Evolutionary conservation across 2,888 invertebrate genomes (phyloP), one percentile per base, ranked within the genome.

Genomic region (Noctua janthe): DNA sequence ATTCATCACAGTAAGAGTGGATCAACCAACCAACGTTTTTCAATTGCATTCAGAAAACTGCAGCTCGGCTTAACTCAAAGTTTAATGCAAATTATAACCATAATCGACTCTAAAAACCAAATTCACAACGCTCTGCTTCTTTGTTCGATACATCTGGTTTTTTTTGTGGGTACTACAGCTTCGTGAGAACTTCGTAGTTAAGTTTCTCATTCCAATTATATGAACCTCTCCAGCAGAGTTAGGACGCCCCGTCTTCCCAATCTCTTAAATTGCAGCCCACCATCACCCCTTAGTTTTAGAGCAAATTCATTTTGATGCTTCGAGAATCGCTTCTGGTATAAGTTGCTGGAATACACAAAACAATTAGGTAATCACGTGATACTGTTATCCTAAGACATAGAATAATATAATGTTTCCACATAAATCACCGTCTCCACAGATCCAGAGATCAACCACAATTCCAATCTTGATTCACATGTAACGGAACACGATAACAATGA

Each of bases 401-500:
- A 29, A n/a, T 2, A 29, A n/a, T 2, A 29, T 15, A 29, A 29
- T 29, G 15, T 29, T 29, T 8, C n/a, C 69, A 47, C 8, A n/a
- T 47, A n/a, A 4, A 69, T 47, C 54, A 54, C 39, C 35, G 7
- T 29, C 43, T 15, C 6, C 15, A 43, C 35, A 71, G 20, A 59
- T 66, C 43, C 51, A 43, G 49, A 67, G 29, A 79, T 74, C 66
- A 79, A 56, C 29, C 29, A 20, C 5, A 47, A 49, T 75, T 62
- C 76, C 73, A 78, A 86, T 86, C 86, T 74, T 49, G 85, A 86
- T 82, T 59, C 74, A 72, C 49, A 49, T 64, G 64, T 72, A 83
- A 62, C 59, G 54, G 72, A 69, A 59, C 56, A 43, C 15, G 20
- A 80, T 85, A 80, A 81, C 83, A 83, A 80, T 83, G 87, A 83